Evolutionary conservation across 2,797 vertebrate species (phyloP).

Genomic region (Salmo trutta): DNA sequence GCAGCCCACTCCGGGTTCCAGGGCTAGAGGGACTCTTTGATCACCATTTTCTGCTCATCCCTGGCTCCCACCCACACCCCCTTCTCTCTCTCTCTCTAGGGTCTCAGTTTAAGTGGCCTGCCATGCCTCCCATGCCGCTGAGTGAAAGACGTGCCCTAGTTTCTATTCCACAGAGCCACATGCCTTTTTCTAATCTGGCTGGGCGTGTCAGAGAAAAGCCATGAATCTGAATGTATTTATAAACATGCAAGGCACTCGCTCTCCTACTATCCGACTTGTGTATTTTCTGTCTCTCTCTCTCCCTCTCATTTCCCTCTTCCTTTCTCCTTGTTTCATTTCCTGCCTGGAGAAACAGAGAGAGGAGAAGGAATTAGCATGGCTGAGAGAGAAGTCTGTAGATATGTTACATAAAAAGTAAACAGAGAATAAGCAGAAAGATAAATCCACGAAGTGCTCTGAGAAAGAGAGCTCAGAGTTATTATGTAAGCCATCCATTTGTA

Average conservation of each 20-base stretch:
- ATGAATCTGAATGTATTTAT: constrained; percentile 25
- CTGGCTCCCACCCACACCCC: background rate
- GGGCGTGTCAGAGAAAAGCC: background rate
- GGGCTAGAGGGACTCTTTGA: no score
- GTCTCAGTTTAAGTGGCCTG: background rate
- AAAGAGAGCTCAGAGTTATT: constrained; percentile 1
- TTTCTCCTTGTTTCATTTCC: constrained; percentile 6
- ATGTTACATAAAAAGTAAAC: constrained; percentile 13
- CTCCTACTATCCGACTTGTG: background rate
- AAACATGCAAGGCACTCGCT: constrained; percentile 10
- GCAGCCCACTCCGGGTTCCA: background rate
- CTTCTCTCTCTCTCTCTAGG: constrained; percentile 5
- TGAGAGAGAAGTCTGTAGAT: background rate
- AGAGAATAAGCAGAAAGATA: constrained; percentile 17
- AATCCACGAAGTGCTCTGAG: constrained; percentile 3
- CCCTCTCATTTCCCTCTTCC: background rate
- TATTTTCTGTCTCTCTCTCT: background rate
- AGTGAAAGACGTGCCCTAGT: background rate
- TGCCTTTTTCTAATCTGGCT: no score
- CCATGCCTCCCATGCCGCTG: background rate
- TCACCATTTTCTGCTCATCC: background rate
- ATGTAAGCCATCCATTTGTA: constrained; percentile 27
- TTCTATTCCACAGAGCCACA: constrained; percentile 16
- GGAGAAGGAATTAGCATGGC: background rate
- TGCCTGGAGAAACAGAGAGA: background rate